These are phyloP conservation scores for Rhagoletis pomonella DNA, from an alignment of 1,140 invertebrate species.

Conservation along the genomic window DNA sequence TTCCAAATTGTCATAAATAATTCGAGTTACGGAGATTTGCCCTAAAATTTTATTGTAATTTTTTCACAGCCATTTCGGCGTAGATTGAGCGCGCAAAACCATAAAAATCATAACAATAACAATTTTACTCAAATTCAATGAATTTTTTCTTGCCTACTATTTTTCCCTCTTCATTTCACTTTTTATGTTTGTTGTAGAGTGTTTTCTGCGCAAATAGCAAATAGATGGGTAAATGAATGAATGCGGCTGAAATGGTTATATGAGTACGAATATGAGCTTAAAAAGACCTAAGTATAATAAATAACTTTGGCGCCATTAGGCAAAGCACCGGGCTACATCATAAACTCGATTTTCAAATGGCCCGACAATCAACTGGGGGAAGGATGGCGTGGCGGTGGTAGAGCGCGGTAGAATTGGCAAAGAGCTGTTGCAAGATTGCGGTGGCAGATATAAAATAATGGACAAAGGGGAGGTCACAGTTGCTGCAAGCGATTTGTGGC, in stretches of 20 bases:
- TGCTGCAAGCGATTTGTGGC: not conserved
- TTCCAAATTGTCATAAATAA: constrained; percentile 37
- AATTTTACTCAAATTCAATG: constrained; percentile 51
- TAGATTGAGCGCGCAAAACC: not conserved
- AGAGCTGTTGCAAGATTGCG: constrained; percentile 31
- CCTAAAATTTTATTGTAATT: not conserved
- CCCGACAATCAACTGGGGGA: not conserved
- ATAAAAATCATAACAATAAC: constrained; percentile 53
- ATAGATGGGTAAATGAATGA: constrained; percentile 39
- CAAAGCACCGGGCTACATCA: constrained; percentile 24
- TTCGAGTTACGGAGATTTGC: not conserved
- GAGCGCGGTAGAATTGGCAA: not conserved
- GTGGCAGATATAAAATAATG: not conserved
- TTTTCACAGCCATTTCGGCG: too few species aligned
- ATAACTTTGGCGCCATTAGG: constrained; percentile 50
- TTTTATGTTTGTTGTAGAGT: constrained; percentile 13
- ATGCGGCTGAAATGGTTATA: not conserved
- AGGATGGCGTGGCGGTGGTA: not conserved
- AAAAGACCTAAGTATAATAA: constrained; percentile 47
- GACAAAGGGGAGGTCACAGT: not conserved
- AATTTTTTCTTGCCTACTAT: not conserved
- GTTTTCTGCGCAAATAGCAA: constrained; percentile 40
- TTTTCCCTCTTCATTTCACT: constrained; percentile 17
- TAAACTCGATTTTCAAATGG: constrained; percentile 38
- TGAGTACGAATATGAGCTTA: not conserved